These are phyloP conservation scores for Cloeon dipterum DNA, from an alignment of 2,888 invertebrate species.

Conservation along the genomic window DNA sequence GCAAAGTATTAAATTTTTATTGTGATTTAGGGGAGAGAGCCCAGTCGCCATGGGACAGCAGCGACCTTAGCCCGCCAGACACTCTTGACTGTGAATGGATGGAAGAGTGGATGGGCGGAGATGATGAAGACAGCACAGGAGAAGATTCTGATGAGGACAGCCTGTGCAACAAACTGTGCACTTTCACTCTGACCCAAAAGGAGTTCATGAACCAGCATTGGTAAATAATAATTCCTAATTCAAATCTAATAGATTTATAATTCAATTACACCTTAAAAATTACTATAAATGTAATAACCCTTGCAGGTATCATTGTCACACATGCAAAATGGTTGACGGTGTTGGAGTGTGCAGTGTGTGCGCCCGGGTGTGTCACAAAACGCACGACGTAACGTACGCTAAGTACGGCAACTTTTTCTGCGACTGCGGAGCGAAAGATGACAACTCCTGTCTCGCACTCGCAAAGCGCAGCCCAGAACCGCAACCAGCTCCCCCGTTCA, in stretches of 20 bases:
- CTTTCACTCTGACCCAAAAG: constrained; percentile 88
- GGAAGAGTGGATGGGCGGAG: constrained; percentile 47
- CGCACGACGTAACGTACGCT: constrained; percentile 90
- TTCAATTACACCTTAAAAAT: no score
- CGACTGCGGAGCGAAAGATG: constrained; percentile 94
- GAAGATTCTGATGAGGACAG: constrained; percentile 87
- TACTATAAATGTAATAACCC: constrained; percentile 18
- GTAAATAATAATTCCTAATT: not conserved
- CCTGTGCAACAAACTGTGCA: constrained; percentile 77
- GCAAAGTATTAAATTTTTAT: not conserved
- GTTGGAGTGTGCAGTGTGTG: constrained; percentile 97
- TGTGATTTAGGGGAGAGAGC: not conserved
- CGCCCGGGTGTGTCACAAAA: constrained; percentile 88
- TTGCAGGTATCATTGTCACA: constrained; percentile 98
- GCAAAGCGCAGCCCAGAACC: constrained; percentile 34
- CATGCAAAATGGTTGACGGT: constrained; percentile 94
- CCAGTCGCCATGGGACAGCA: constrained; percentile 4
- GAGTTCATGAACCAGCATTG: constrained; percentile 76
- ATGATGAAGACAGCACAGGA: constrained; percentile 79
- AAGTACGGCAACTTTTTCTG: constrained; percentile 99
- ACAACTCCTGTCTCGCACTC: constrained; percentile 46
- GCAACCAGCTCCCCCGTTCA: constrained; percentile 17
- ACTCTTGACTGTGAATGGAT: constrained; percentile 51
- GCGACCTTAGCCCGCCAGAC: constrained; percentile 2
- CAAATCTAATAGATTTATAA: no score